These are phyloP conservation scores for Cryptocheilus praepositus DNA, from an alignment of 2,888 invertebrate genomes.

Conservation along the genomic window DNA sequence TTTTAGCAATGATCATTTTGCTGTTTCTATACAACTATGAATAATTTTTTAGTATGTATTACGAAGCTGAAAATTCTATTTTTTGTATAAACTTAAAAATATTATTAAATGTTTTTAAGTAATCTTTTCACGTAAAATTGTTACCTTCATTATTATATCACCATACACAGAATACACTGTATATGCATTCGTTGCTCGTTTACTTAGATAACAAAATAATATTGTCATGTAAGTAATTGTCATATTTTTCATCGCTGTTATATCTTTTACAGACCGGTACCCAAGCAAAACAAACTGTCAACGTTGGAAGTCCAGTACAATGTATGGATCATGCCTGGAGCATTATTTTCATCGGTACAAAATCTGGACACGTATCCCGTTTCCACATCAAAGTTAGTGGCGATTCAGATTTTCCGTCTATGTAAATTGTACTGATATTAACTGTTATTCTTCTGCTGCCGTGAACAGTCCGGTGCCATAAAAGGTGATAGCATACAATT, in stretches of 20 bases:
- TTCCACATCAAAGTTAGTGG: constrained; percentile 80
- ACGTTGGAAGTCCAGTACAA: constrained; percentile 81
- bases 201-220: background rate
- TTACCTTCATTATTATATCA: too few species aligned
- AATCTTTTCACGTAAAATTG: too few species aligned
- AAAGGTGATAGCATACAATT: constrained; percentile 75
- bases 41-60: too few species aligned
- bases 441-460: constrained; percentile 5
- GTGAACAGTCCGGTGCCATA: constrained; percentile 58
- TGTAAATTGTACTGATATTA: background rate
- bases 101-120: too few species aligned
- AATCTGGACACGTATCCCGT: constrained; percentile 83
- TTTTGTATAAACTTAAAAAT: too few species aligned
- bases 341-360: constrained; percentile 83
- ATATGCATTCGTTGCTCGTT: too few species aligned
- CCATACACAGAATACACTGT: too few species aligned
- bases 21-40: too few species aligned
- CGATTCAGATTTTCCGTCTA: background rate
- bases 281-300: constrained; percentile 77
- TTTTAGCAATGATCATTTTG: too few species aligned
- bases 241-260: too few species aligned
- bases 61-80: too few species aligned
- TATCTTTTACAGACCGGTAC: constrained; percentile 75
- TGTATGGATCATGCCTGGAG: constrained; percentile 86
- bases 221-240: constrained; percentile 7